Percentiles rank a stretch among this genome's conserved stretches.
Conservation (phyloP, 2,797 vertebrate species). For the Myripristis murdjan region DNA sequence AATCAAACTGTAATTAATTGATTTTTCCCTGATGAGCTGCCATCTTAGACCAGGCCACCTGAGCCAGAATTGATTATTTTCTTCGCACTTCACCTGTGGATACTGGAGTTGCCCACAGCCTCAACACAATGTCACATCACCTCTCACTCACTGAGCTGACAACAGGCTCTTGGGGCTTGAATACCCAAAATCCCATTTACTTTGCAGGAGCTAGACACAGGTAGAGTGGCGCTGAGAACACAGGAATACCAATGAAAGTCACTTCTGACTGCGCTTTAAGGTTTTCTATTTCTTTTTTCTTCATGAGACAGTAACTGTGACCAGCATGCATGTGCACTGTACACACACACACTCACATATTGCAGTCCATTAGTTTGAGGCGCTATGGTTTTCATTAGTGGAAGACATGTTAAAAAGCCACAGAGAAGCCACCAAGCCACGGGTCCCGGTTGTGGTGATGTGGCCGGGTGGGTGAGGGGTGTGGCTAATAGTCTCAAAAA, state of each 20-base stretch:
- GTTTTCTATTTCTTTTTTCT: no score
- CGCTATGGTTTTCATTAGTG: constrained; percentile 68
- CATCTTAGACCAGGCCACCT: neutral
- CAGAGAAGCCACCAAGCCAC: constrained; percentile 56
- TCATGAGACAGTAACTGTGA: no score
- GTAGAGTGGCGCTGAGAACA: constrained; percentile 18
- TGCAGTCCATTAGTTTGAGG: constrained; percentile 35
- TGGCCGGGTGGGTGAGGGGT: constrained; percentile 59
- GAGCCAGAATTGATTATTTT: constrained; percentile 20
- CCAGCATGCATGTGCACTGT: no score
- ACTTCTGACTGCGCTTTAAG: constrained; percentile 31
- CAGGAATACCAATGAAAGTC: constrained; percentile 36
- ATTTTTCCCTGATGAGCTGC: neutral
- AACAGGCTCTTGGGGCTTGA: constrained; percentile 27
- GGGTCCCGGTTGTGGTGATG: constrained; percentile 64
- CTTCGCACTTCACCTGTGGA: constrained; percentile 27
- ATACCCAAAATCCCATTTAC: constrained; percentile 38
- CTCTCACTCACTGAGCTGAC: constrained; percentile 53
- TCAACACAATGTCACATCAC: constrained; percentile 32
- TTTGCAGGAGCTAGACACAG: constrained; percentile 30
- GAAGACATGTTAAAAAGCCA: constrained; percentile 62
- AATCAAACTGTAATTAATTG: neutral
- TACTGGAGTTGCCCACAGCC: constrained; percentile 33
- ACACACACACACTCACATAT: neutral
- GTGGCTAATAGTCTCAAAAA: constrained; percentile 59